Base-by-base conservation (phyloP, 2,888 invertebrate genomes). In the Temnothorax ravouxi region DNA sequence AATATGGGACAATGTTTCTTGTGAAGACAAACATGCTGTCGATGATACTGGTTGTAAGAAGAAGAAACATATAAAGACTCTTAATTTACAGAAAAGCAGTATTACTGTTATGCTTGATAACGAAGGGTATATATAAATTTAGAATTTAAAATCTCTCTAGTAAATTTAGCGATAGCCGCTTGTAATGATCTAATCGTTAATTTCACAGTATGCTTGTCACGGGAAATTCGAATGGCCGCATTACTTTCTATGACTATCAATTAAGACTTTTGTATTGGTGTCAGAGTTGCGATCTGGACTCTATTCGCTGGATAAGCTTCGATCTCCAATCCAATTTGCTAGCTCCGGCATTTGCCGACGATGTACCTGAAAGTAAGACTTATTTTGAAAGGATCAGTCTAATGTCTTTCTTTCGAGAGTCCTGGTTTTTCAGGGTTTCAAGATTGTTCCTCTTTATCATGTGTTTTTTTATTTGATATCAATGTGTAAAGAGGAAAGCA, bases 191-290 rank as follows among this genome's bases (percentile, higher is more conserved):
- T 44, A 72, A 59, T 18, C 11, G 9, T 74, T 56, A 25, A 67
- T 77, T 61, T 64, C n/a, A 56, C 44, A 96, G 96, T 13, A 92
- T 95, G n/a, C 93, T 96, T 67, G 95, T 96, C 44, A 96, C 96
- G 0, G 96, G 96, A 15, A 96, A 96, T 91, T 93, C 92, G 18
- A 88, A 80, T 0, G 97, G 97, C 0, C 95, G 96, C 66, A 95
- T 97, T 66, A 95, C 95, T 88, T 96, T 97, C 92, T 97, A 96
- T 91, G 96, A 97, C 87, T 94, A 95, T 62, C 95, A 96, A 88
- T 92, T 97, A 89, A 95, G 95, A 91, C 94, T 97, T 75, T 88
- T 97, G 69, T 96, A 96, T 93, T 96, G 96, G 96, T 95, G 96
- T 82, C 95, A 95, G 56, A 95, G 95, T 11, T 95, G 95, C 86